Evolutionary conservation across 2,888 invertebrate genomes (phyloP).

Genomic region (Arrhopalites spinosus): DNA sequence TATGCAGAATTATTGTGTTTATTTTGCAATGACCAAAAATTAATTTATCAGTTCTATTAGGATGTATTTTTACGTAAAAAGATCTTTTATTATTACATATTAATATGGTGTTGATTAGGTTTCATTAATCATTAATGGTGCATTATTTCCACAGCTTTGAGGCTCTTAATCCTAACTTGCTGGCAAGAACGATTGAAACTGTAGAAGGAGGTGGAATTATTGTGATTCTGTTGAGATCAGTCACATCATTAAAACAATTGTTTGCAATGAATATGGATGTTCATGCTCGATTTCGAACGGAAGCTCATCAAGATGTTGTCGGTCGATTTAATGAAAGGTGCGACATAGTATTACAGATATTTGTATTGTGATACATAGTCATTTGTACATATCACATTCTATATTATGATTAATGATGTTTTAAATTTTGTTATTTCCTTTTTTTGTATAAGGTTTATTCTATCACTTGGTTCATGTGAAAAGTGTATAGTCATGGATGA

Average conservation of each 20-base stretch:
- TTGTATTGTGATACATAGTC: not conserved
- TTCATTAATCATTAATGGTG: no score
- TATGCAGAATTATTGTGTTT: no score
- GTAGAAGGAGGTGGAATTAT: constrained; percentile 96
- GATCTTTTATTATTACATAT: no score
- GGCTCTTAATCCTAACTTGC: constrained; percentile 93
- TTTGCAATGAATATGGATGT: constrained; percentile 99
- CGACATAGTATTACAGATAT: not conserved
- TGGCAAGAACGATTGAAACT: constrained; percentile 96
- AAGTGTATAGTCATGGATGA: constrained; percentile 94
- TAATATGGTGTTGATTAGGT: no score
- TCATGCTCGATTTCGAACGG: constrained; percentile 91
- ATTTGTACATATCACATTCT: not conserved
- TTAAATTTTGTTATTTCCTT: constrained; percentile 28
- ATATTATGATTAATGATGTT: not conserved
- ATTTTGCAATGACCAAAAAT: no score
- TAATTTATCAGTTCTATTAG: no score
- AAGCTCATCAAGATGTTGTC: constrained; percentile 88
- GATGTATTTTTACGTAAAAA: no score
- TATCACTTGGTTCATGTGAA: constrained; percentile 85
- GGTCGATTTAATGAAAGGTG: constrained; percentile 93
- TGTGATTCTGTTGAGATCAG: constrained; percentile 80
- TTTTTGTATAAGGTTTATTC: constrained; percentile 68
- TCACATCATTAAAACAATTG: constrained; percentile 88
- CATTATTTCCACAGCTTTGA: no score